Conservation (phyloP, 53 echinoderm and acorn worm genomes). For the Holothuria leucospilota region DNA sequence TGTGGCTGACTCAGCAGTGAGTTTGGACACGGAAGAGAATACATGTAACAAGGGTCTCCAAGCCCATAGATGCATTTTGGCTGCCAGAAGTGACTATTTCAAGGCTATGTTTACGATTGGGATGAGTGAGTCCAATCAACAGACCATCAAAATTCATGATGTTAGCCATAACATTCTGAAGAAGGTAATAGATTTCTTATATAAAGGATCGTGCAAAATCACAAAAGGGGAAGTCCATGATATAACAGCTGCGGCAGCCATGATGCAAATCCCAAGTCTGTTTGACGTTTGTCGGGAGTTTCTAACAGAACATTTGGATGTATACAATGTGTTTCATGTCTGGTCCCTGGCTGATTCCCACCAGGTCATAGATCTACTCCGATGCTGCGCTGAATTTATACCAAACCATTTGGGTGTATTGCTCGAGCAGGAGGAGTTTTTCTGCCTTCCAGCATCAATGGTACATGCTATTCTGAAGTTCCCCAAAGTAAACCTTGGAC, state of each 20-base stretch:
- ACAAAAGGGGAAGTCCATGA: constrained; percentile 12
- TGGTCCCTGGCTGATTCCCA: constrained; percentile 30
- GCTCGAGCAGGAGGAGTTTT: constrained; percentile 9
- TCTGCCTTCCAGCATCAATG: constrained; percentile 34
- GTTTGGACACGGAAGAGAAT: too few species aligned
- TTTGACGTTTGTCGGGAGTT: neutral
- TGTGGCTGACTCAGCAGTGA: neutral
- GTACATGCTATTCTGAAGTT: constrained; percentile 5
- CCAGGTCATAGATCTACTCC: constrained; percentile 1
- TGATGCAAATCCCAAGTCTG: constrained; percentile 21
- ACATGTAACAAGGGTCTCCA: neutral
- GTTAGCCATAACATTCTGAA: constrained; percentile 16
- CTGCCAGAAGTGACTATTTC: constrained; percentile 42
- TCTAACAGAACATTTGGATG: constrained; percentile 6
- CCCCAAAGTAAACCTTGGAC: constrained; percentile 24
- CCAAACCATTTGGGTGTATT: constrained; percentile 13
- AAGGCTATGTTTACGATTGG: constrained; percentile 44
- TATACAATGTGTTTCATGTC: constrained; percentile 21
- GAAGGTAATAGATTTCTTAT: constrained; percentile 35
- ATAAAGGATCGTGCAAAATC: constrained; percentile 11
- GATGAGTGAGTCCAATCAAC: constrained; percentile 39
- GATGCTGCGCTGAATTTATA: constrained; percentile 19
- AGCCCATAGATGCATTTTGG: constrained; percentile 35
- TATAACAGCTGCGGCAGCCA: neutral
- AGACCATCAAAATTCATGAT: constrained; percentile 20